Conservation (phyloP, 2,113 vertebrate genomes). For the Microcebus murinus region DNA sequence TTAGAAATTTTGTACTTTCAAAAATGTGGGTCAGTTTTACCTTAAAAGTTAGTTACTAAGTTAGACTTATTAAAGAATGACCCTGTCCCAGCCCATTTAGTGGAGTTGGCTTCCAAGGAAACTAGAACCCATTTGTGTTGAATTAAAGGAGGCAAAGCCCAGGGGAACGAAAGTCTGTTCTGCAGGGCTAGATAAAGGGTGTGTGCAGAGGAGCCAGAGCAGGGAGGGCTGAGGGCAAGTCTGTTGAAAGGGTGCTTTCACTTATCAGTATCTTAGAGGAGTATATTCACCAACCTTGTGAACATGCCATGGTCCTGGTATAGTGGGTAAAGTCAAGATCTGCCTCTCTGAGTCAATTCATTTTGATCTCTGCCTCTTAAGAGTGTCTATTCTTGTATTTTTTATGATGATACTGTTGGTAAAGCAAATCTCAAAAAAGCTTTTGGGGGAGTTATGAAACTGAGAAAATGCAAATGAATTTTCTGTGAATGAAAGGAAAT, state of each 20-base stretch:
- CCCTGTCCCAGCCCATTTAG: not conserved
- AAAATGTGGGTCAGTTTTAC: not conserved
- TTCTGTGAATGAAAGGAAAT: not conserved
- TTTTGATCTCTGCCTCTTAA: not conserved
- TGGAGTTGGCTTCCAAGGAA: not conserved
- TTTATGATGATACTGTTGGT: not conserved
- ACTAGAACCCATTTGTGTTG: not conserved
- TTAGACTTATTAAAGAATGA: not conserved
- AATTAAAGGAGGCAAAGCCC: not conserved
- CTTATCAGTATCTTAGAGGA: not conserved
- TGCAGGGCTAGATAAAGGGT: not conserved
- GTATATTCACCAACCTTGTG: not conserved
- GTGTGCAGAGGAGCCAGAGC: not conserved
- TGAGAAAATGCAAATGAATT: not conserved
- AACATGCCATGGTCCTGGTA: not conserved
- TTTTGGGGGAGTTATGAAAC: not conserved
- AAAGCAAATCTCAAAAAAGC: not conserved
- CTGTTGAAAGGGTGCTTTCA: not conserved
- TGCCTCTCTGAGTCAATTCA: not conserved
- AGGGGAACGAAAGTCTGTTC: not conserved
- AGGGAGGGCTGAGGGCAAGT: not conserved
- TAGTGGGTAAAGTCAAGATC: not conserved
- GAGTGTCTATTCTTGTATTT: not conserved
- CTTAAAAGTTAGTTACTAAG: not conserved
- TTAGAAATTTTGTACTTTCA: not conserved